Conservation (phyloP, 2,797 vertebrate genomes). For the Mastacembelus armatus region DNA sequence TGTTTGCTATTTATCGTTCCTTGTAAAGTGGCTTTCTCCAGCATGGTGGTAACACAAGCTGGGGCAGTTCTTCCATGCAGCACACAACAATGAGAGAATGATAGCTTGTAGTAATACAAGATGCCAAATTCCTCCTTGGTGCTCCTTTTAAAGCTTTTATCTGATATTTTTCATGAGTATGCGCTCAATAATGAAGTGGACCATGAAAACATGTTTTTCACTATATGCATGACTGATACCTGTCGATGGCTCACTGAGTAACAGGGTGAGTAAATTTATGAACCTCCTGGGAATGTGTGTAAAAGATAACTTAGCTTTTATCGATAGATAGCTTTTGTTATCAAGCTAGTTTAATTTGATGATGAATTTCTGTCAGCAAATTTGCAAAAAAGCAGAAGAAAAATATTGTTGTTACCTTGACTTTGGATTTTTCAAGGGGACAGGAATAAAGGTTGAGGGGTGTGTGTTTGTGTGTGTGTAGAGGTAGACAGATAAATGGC, state of each 20-base stretch:
- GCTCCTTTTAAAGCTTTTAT: slow-evolving; percentile 79
- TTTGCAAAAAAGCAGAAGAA: slow-evolving; percentile 2
- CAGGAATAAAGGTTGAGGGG: slow-evolving; percentile 11
- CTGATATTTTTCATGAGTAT: slow-evolving; percentile 64
- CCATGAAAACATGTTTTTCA: slow-evolving; percentile 68
- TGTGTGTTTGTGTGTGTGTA: not conserved
- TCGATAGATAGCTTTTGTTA: slow-evolving; percentile 17
- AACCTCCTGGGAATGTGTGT: slow-evolving; percentile 1
- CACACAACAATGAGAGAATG: slow-evolving; percentile 56
- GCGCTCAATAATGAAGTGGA: slow-evolving; percentile 67
- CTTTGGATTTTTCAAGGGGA: not conserved
- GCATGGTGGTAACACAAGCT: slow-evolving; percentile 74
- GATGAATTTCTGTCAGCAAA: slow-evolving; percentile 1
- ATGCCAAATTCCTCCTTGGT: slow-evolving; percentile 65
- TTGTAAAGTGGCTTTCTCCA: slow-evolving; percentile 74
- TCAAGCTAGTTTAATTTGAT: not conserved
- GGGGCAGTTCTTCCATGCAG: slow-evolving; percentile 55
- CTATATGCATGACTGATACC: slow-evolving; percentile 44
- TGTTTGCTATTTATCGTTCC: slow-evolving; percentile 77
- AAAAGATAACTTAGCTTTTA: slow-evolving; percentile 30
- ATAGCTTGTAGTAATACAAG: slow-evolving; percentile 77
- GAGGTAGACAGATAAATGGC: slow-evolving; percentile 53
- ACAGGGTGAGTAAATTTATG: slow-evolving; percentile 19
- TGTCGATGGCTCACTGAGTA: slow-evolving; percentile 23
- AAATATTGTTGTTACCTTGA: slow-evolving; percentile 13